Evolutionary conservation across 2,797 vertebrate species (phyloP).

Genomic region (Arctocebus calabarensis): DNA sequence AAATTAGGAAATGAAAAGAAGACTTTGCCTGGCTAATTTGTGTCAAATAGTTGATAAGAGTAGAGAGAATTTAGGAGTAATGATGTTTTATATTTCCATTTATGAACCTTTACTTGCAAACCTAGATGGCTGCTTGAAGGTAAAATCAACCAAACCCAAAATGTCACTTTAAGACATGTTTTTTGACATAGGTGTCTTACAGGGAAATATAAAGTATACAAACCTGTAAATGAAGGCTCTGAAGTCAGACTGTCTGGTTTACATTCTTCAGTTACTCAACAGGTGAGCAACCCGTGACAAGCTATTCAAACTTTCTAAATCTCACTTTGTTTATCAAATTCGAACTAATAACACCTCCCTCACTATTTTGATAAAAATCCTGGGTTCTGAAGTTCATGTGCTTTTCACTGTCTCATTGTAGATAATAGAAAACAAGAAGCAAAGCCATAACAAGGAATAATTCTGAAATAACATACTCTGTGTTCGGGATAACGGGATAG

Average conservation of each 20-base stretch:
- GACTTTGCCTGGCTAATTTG: background rate
- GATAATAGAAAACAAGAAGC: slow-evolving; percentile 22
- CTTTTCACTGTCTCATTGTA: background rate
- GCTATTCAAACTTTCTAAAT: background rate
- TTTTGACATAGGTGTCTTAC: slow-evolving; percentile 5
- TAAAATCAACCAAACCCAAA: slow-evolving; percentile 43
- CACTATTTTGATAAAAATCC: background rate
- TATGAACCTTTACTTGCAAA: slow-evolving; percentile 1
- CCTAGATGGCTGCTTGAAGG: background rate
- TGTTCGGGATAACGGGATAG: background rate
- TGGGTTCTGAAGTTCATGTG: background rate
- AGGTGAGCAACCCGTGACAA: background rate
- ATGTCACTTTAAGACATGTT: background rate
- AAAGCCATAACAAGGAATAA: background rate
- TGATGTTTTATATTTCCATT: background rate
- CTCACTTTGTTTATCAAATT: background rate
- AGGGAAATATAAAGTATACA: slow-evolving; percentile 16
- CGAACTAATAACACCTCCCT: background rate
- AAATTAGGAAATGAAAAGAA: background rate
- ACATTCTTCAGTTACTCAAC: background rate
- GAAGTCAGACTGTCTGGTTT: background rate
- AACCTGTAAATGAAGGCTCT: background rate
- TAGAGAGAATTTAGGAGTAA: background rate
- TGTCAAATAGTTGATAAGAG: background rate
- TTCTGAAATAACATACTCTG: background rate